phyloP scores from a whole-genome alignment of 2,113 vertebrate genomes.

The Sceloporus tristichus region DNA sequence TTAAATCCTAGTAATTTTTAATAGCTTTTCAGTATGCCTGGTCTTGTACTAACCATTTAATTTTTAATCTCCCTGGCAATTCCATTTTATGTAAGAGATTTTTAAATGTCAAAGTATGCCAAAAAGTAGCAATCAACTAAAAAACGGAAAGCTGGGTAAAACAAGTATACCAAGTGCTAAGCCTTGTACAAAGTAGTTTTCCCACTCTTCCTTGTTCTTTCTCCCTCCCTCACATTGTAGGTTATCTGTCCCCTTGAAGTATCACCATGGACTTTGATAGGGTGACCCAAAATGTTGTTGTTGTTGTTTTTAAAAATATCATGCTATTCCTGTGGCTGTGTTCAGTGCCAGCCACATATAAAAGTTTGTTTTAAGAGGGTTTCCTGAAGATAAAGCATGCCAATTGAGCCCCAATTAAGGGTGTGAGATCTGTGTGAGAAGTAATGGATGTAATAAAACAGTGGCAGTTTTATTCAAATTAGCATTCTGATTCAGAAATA shows the following conservation, averaged over 20 bases:
- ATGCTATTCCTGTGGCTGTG: background rate
- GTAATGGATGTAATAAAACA: background rate
- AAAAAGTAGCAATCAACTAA: background rate
- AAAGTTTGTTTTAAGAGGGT: background rate
- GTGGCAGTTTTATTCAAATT: background rate
- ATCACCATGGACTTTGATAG: background rate
- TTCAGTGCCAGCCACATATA: background rate
- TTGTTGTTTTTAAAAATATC: background rate
- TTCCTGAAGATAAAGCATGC: background rate
- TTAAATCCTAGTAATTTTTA: slow-evolving; percentile 24
- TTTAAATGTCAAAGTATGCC: slow-evolving; percentile 20
- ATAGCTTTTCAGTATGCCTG: slow-evolving; percentile 6
- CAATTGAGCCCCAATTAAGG: background rate
- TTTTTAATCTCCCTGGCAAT: slow-evolving; percentile 30
- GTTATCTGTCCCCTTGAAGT: background rate
- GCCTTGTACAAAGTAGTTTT: background rate
- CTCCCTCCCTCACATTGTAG: background rate
- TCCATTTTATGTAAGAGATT: slow-evolving; percentile 25
- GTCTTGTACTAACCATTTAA: slow-evolving; percentile 28
- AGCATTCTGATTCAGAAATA: background rate
- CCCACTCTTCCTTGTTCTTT: background rate
- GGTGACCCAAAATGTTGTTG: background rate
- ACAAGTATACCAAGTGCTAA: background rate
- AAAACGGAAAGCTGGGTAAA: background rate
- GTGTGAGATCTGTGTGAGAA: background rate